Percentiles rank a stretch among this genome's conserved stretches.
Evolutionary conservation across 2,888 invertebrate species (phyloP).

Genomic region (Clunio marinus): DNA sequence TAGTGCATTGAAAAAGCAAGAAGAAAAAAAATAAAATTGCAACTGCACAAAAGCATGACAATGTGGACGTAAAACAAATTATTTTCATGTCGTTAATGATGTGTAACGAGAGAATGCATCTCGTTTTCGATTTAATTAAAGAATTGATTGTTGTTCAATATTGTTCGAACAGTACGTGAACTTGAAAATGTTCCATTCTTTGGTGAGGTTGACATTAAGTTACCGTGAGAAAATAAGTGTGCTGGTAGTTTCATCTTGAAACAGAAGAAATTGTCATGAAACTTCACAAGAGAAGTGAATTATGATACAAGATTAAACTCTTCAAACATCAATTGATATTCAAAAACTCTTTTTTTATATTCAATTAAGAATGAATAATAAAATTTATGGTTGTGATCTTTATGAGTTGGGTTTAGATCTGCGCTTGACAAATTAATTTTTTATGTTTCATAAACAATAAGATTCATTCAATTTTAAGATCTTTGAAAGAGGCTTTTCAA

Average conservation of each 20-base stretch:
- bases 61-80: slow-evolving; percentile 25
- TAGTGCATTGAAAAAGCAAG: neutral
- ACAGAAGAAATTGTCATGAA: too few relatives aligned
- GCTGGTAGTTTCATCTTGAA: too few relatives aligned
- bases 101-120: slow-evolving; percentile 25
- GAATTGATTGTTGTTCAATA: slow-evolving; percentile 19
- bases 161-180: neutral
- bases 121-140: slow-evolving; percentile 19
- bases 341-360: too few relatives aligned
- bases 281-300: too few relatives aligned
- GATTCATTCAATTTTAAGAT: too few relatives aligned
- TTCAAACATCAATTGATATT: too few relatives aligned
- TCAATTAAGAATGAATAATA: too few relatives aligned
- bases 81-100: slow-evolving; percentile 36
- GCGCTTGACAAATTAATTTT: slow-evolving; percentile 14
- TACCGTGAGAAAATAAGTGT: slow-evolving; percentile 1
- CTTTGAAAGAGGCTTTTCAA: too few relatives aligned
- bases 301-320: too few relatives aligned
- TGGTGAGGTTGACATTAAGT: neutral
- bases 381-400: too few relatives aligned
- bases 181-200: neutral
- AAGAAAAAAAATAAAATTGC: neutral
- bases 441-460: neutral
- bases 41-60: neutral
- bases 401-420: too few relatives aligned